Evolutionary conservation across 2,797 vertebrate species (phyloP), one percentile per base, ranked within the genome.

Genomic region (Margarornis squamiger): DNA sequence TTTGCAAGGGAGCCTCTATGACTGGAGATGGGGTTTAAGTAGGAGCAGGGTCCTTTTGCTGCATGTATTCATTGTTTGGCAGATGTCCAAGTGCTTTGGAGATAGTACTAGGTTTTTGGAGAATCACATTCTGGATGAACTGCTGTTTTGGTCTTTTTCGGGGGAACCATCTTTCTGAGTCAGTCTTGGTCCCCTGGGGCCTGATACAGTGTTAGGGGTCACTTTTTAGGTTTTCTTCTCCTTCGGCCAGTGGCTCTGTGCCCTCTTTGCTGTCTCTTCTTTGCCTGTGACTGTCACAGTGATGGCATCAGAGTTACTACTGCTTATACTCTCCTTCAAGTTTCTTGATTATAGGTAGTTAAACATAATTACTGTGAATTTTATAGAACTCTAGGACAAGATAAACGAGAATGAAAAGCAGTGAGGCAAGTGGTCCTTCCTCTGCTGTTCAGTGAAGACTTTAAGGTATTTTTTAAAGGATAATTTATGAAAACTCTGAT

Each of bases 401-500:
- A 90, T 86, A 90, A 94, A 88, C 55, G 68, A 93, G 55, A 73
- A 91, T 70, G 55, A 92, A 94, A 92, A 79, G 63, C 62, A 86
- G 63, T 54, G 73, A 94, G 73, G 51, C 66, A 93, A 92, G 73
- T 27, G 49, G 74, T 10, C 24, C 71, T 79, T 88, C 41, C 61
- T 88, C 88, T 86, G 70, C 48, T 82, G 36, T 90, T 94, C 77
- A 82, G 70, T 38, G 48, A 84, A 88, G 52, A 73, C 11, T 73
- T 92, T 34, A 73, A 88, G 32, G 10, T 41, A 15, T 34, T 87
- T 85, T 92, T 88, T 73, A 17, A 68, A 71, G 57, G 45, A 19
- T 65, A 88, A 90, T 94, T 95, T 93, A 95, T 95, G 90, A 82
- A 96, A 94, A 59, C 24, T 32, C 27, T 79, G 48, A 79, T 95